A percentile compares a stretch with the other conserved stretches of the same genome.
Conservation (phyloP, 2,888 invertebrate species). For the Acleris sparsana region DNA sequence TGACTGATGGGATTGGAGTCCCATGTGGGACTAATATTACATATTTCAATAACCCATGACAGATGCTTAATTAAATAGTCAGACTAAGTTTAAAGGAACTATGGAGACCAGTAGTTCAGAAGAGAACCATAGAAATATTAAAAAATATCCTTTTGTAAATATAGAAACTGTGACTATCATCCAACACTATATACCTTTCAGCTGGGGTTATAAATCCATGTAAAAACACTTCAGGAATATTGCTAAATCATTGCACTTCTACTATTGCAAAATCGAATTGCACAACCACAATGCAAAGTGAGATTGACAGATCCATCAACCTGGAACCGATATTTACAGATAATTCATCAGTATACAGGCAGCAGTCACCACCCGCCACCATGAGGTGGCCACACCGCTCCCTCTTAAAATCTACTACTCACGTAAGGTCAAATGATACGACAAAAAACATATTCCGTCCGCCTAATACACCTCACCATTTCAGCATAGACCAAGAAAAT, state of each 20-base stretch:
- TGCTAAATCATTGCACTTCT: constrained; percentile 22
- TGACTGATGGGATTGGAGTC: too few relatives aligned
- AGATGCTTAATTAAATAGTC: neutral
- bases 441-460: constrained; percentile 62
- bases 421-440: constrained; percentile 61
- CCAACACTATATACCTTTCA: neutral
- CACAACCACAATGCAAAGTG: constrained; percentile 51
- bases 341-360: constrained; percentile 11
- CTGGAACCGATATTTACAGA: constrained; percentile 38
- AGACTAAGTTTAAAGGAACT: neutral
- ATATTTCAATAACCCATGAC: neutral
- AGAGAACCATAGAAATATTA: too few relatives aligned
- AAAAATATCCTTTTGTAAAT: neutral
- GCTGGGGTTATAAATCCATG: constrained; percentile 15
- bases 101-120: neutral
- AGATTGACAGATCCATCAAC: constrained; percentile 45
- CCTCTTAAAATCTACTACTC: constrained; percentile 55
- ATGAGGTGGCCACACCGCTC: constrained; percentile 58
- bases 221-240: constrained; percentile 21
- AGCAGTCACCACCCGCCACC: constrained; percentile 53
- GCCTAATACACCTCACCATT: constrained; percentile 51
- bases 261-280: constrained; percentile 41
- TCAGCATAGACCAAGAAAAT: constrained; percentile 55
- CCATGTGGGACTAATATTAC: neutral
- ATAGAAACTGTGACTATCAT: neutral